Percentiles rank a stretch among this genome's conserved stretches.
Conservation (phyloP, 2,888 invertebrate genomes). For the Agapostemon virescens region DNA sequence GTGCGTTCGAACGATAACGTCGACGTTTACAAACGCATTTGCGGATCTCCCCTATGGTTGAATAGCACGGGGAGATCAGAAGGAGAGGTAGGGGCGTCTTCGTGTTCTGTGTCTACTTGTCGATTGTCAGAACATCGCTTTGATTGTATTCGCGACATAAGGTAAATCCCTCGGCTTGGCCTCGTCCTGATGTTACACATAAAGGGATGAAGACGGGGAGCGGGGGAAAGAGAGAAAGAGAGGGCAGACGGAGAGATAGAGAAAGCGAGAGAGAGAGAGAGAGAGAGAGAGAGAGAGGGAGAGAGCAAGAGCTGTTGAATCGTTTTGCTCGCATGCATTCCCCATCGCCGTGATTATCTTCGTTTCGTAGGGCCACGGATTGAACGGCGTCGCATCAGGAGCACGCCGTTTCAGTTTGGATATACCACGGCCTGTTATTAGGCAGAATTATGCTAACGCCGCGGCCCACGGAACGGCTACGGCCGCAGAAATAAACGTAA, state of each 20-base stretch:
- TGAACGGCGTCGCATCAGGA: constrained; percentile 7
- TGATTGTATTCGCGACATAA: constrained; percentile 29
- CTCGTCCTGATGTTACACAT: neutral
- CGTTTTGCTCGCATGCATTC: constrained; percentile 5
- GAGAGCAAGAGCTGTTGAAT: constrained; percentile 13
- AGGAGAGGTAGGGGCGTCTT: constrained; percentile 24
- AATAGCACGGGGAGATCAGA: neutral
- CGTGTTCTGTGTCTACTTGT: constrained; percentile 23
- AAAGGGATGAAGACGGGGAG: no score
- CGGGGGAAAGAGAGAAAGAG: no score
- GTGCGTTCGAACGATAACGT: constrained; percentile 18
- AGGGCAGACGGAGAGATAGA: no score
- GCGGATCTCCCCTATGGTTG: neutral
- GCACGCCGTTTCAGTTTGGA: neutral
- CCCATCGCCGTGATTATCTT: constrained; percentile 24
- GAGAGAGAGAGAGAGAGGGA: neutral
- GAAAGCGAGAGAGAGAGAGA: neutral
- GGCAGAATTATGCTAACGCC: constrained; percentile 21
- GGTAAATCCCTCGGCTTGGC: constrained; percentile 20
- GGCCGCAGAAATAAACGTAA: constrained; percentile 13
- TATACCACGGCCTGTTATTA: constrained; percentile 15
- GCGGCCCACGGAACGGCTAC: neutral
- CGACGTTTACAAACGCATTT: constrained; percentile 28
- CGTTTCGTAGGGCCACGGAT: constrained; percentile 10
- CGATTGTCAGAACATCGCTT: constrained; percentile 14